A percentile compares a stretch with the other conserved stretches of the same genome.
phyloP scores from a whole-genome alignment of 2,797 vertebrate genomes.

The Sarcoramphus papa region DNA sequence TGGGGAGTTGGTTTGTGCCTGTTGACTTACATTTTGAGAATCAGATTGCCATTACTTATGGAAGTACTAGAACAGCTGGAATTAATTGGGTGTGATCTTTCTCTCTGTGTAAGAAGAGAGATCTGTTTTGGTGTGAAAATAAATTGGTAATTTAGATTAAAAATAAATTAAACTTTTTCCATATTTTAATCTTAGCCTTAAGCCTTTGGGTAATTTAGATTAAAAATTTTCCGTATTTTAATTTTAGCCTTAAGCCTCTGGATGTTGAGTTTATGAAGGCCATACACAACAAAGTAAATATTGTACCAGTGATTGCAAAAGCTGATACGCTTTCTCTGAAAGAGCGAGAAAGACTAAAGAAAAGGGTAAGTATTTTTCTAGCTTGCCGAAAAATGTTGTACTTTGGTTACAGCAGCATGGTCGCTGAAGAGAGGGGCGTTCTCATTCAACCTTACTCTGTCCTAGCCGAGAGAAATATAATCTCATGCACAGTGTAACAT shows the following conservation, averaged over 20 bases:
- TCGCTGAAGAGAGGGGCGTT: not conserved
- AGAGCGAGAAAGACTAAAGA: conserved; percentile 93
- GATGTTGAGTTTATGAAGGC: conserved; percentile 99
- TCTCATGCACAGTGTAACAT: not conserved
- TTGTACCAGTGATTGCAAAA: conserved; percentile 97
- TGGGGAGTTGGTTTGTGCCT: not conserved
- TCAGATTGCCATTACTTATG: not conserved
- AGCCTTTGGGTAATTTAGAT: conserved; percentile 76
- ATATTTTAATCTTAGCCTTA: conserved; percentile 74
- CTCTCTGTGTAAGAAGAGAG: not conserved
- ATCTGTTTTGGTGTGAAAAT: not conserved
- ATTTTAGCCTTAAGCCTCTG: conserved; percentile 88
- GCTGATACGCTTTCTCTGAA: conserved; percentile 94
- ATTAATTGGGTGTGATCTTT: not conserved
- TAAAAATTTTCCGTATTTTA: not conserved
- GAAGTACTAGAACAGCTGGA: not conserved
- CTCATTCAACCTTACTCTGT: not conserved
- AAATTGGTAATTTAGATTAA: not conserved
- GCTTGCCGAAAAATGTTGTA: not conserved
- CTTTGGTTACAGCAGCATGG: not conserved
- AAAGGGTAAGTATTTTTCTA: conserved; percentile 80
- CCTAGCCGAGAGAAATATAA: not conserved
- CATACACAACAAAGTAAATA: conserved; percentile 98
- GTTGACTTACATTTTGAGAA: not conserved
- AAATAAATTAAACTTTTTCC: not conserved